These are phyloP conservation scores for Diplazon laetatorius DNA, from an alignment of 2,888 invertebrate genomes.

Conservation along the genomic window DNA sequence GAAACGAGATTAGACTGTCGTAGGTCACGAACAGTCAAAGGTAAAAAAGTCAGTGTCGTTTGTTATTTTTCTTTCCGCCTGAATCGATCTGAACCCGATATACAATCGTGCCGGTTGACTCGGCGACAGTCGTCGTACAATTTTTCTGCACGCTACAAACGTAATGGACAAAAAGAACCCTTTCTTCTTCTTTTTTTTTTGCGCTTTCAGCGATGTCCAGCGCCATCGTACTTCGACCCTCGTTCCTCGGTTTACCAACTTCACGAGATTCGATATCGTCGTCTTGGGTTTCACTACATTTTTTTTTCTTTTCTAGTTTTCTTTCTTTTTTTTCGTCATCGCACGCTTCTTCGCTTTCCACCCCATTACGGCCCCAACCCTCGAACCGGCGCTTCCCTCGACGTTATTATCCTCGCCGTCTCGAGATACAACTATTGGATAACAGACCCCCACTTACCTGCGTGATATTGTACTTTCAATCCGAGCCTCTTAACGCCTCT, in stretches of 20 bases:
- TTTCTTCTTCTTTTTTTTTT: conserved; percentile 21
- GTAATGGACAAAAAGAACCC: conserved; percentile 17
- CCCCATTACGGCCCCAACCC: too few species aligned
- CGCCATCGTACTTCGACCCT: conserved; percentile 16
- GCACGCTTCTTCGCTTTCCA: not conserved
- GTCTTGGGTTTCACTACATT: conserved; percentile 28
- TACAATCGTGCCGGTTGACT: not conserved
- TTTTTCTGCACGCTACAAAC: conserved; percentile 22
- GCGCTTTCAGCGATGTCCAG: conserved; percentile 2
- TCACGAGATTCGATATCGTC: conserved; percentile 58
- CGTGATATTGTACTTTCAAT: too few species aligned
- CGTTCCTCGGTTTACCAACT: conserved; percentile 56
- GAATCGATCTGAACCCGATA: conserved; percentile 14
- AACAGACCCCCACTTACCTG: too few species aligned
- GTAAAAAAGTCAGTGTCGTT: not conserved
- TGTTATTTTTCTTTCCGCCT: not conserved
- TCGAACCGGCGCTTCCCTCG: not conserved
- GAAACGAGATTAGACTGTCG: not conserved
- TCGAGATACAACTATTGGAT: too few species aligned
- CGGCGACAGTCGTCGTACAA: conserved; percentile 2
- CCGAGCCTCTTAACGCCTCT: too few species aligned
- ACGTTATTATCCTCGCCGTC: conserved; percentile 19
- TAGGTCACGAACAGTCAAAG: not conserved
- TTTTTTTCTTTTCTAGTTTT: conserved; percentile 5
- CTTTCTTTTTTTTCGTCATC: conserved; percentile 17